A percentile compares a stretch with the other conserved stretches of the same genome.
Evolutionary conservation across 2,888 invertebrate species (phyloP).

Genomic region (Dicyrtoma fusca): DNA sequence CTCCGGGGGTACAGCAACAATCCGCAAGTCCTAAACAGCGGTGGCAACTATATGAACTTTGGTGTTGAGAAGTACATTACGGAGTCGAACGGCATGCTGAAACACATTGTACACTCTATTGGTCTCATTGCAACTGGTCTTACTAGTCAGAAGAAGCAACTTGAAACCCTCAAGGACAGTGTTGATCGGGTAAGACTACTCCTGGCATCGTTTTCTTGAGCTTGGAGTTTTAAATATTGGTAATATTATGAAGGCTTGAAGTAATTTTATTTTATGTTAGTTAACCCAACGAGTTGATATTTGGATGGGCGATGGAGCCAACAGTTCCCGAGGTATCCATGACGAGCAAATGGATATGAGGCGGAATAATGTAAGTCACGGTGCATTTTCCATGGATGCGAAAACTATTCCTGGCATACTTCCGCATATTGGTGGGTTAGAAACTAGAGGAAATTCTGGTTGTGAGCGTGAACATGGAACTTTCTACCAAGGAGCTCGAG

Average conservation of each 20-base stretch:
- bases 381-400: not conserved
- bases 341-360: not conserved
- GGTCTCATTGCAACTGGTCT: conserved; percentile 14
- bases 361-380: not conserved
- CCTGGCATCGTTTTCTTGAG: not conserved
- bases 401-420: not conserved
- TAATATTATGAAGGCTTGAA: not conserved
- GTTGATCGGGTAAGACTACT: conserved; percentile 16
- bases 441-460: not conserved
- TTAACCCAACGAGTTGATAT: not conserved
- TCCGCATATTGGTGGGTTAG: not conserved
- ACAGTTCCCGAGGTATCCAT: not conserved
- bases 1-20: not conserved
- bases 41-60: not conserved
- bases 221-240: not conserved
- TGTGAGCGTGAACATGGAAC: not conserved
- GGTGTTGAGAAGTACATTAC: conserved; percentile 8
- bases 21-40: not conserved
- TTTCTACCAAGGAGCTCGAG: not conserved
- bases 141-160: conserved; percentile 29
- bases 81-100: conserved; percentile 29
- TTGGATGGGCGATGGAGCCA: not conserved
- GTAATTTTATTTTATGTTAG: conserved; percentile 1
- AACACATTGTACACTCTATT: conserved; percentile 26
- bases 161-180: conserved; percentile 17